Conservation (phyloP, 2,113 vertebrate genomes). For the Sisor rabdophorus region DNA sequence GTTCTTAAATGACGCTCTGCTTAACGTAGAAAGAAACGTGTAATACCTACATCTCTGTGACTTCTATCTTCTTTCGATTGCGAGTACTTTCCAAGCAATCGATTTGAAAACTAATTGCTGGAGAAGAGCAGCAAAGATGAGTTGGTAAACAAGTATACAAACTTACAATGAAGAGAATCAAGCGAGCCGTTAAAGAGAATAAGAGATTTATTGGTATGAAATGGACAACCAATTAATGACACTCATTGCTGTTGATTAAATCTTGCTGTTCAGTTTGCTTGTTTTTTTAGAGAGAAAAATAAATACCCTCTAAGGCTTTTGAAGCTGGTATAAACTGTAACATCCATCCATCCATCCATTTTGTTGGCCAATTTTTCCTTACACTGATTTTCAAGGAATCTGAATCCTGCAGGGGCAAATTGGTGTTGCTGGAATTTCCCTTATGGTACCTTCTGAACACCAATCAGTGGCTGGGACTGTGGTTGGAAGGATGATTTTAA, state of each 20-base stretch:
- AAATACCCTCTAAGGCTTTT: neutral
- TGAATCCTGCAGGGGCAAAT: too few species aligned
- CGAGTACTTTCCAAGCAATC: neutral
- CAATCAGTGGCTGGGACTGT: too few species aligned
- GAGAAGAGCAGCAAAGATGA: neutral
- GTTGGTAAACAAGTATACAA: neutral
- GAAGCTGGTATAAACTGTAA: neutral
- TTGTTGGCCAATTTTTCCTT: too few species aligned
- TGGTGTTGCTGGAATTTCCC: too few species aligned
- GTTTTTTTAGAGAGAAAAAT: neutral
- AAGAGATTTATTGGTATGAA: neutral
- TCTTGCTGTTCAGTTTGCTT: neutral
- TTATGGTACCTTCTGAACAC: too few species aligned
- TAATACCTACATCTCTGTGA: neutral
- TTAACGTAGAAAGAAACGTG: conserved; percentile 16
- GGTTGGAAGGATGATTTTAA: too few species aligned
- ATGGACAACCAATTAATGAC: neutral
- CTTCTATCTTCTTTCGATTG: neutral
- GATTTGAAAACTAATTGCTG: conserved; percentile 6
- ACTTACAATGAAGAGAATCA: neutral
- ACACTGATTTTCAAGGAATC: too few species aligned
- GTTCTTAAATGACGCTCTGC: conserved; percentile 8
- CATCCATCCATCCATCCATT: too few species aligned
- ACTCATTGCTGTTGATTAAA: neutral
- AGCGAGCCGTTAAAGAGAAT: neutral